Evolutionary conservation across 2,888 invertebrate species (phyloP), one percentile per base, ranked within the genome.

Genomic region (Athalia rosae): DNA sequence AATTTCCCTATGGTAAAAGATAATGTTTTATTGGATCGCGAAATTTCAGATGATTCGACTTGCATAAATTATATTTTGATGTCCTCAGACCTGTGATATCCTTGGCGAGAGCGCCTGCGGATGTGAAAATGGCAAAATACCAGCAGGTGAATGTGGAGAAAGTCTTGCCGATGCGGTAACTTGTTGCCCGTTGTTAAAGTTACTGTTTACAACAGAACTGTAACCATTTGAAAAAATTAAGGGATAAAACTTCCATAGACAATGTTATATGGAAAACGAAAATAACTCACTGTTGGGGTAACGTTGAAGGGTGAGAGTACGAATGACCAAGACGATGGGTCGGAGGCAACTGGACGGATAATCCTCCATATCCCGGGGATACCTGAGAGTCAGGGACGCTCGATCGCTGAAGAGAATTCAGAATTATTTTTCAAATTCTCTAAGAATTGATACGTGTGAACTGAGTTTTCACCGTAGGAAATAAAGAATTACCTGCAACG

Each of bases 341-440:
- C 82, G 88, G 85, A 86, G 89, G 85, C 87, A 89, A 89, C 83
- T 89, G 89, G 89, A 89, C 89, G 89, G 89, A 89, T 62, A 74
- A 48, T 87, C 88, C 89, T 82, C 91, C 90, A 87, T 92, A 93
- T 85, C 91, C 92, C 58, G 94, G 94, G 84, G 94, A 95, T 80
- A 94, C 91, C 87, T 94, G 92, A 71, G 91, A 90, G 84, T 92
- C 92, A 84, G 91, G 88, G 81, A 92, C 90, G 84, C 90, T 91
- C 64, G 91, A 91, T 80, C 91, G 90, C 91, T 92, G 84, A 50
- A 81, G 80, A 71, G 4, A 41, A 5, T 45, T 64, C 48, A 58
- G 78, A 71, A 13, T 0, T 56, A 11, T 9, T 69, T 8, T 66
- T 28, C 0, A 67, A 43, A 9, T 4, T 15, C 3, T 15, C 7